phyloP scores from a whole-genome alignment of 1,140 invertebrate genomes.

The Tetramorium parvispinum region DNA sequence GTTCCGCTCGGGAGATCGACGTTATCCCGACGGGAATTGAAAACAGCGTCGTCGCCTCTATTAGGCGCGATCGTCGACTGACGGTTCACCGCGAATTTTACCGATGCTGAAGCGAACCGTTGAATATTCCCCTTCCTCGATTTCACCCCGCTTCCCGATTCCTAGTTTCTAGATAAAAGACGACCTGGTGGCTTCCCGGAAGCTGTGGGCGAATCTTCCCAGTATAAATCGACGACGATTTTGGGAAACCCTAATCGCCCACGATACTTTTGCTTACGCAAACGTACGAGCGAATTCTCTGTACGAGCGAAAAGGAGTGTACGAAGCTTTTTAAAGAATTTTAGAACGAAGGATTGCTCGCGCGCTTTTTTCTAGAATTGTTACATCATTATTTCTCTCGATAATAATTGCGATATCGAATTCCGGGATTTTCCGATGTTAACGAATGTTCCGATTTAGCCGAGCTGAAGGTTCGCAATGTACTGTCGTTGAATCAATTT shows the following conservation, averaged over 20 bases:
- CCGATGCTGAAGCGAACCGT: background rate
- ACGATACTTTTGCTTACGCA: background rate
- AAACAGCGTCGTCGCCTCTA: slow-evolving; percentile 29
- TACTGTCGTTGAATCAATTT: slow-evolving; percentile 19
- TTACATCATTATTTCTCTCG: too few species aligned
- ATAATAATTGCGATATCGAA: background rate
- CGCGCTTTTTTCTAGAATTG: background rate
- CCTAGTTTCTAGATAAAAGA: background rate
- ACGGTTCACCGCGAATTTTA: background rate
- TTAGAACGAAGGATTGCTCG: background rate
- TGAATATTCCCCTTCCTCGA: background rate
- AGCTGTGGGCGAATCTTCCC: background rate
- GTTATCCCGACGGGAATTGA: slow-evolving; percentile 32
- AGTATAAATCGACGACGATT: slow-evolving; percentile 2
- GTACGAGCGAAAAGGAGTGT: too few species aligned
- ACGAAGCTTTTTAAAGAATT: background rate
- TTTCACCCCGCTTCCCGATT: background rate
- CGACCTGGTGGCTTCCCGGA: background rate
- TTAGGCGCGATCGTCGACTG: slow-evolving; percentile 17
- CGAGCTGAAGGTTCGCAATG: background rate
- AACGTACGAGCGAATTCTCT: background rate
- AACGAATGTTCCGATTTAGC: background rate
- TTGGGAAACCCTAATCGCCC: background rate
- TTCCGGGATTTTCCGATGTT: background rate
- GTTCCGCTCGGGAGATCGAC: slow-evolving; percentile 18